Percentiles rank a stretch among this genome's conserved stretches.
phyloP scores from a whole-genome alignment of 2,888 invertebrate species.

The Lasioglossum villosulum region DNA sequence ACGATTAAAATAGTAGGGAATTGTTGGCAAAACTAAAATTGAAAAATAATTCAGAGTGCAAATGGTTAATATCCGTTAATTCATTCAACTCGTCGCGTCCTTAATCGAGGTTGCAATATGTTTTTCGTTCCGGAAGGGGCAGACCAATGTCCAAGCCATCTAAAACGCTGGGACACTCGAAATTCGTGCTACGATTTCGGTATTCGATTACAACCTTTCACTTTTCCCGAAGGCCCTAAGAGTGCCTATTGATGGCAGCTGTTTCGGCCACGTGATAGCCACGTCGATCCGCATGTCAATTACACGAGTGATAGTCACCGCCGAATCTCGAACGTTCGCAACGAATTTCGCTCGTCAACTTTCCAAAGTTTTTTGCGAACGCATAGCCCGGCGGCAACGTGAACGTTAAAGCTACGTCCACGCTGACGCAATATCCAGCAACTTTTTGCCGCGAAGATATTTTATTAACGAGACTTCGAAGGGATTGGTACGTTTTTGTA shows the following conservation, averaged over 20 bases:
- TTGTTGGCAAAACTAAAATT: too few relatives aligned
- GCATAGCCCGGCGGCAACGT: neutral
- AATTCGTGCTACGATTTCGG: slow-evolving; percentile 1
- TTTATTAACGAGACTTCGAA: neutral
- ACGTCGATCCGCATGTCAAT: slow-evolving; percentile 53
- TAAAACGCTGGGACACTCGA: neutral
- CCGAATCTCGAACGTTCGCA: slow-evolving; percentile 7
- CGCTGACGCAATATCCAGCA: neutral
- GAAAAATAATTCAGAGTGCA: too few relatives aligned
- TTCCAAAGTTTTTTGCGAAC: neutral
- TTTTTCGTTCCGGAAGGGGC: neutral
- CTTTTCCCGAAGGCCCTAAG: slow-evolving; percentile 35
- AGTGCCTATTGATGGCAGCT: slow-evolving; percentile 30
- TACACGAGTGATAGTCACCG: slow-evolving; percentile 33
- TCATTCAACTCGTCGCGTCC: neutral
- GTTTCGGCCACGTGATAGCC: slow-evolving; percentile 10
- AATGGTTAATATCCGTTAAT: neutral
- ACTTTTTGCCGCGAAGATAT: neutral
- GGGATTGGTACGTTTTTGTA: neutral
- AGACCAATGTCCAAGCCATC: neutral
- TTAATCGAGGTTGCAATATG: neutral
- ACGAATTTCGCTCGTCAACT: slow-evolving; percentile 8
- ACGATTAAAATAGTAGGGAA: too few relatives aligned
- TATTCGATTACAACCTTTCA: slow-evolving; percentile 44
- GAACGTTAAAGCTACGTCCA: too few relatives aligned